Evolutionary conservation across 2,113 vertebrate species (phyloP).

Genomic region (Chascanopsetta lugubris): DNA sequence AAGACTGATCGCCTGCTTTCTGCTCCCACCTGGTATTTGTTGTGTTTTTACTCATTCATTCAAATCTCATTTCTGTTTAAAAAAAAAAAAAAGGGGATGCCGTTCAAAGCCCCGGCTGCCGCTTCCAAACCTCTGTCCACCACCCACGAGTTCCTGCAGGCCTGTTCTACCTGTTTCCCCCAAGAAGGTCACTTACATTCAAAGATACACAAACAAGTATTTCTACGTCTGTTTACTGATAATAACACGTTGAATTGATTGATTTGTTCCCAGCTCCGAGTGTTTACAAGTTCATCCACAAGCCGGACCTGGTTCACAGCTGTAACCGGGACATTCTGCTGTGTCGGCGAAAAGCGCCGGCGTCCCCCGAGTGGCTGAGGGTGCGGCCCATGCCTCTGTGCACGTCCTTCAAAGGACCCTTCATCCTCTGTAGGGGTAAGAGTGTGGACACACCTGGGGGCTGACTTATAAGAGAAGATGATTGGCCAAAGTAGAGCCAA

Average conservation of each 20-base stretch:
- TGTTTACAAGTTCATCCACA: slow-evolving; percentile 86
- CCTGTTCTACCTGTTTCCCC: slow-evolving; percentile 89
- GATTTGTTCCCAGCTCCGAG: slow-evolving; percentile 78
- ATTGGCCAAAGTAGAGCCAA: too few species aligned
- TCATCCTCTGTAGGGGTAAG: slow-evolving; percentile 91
- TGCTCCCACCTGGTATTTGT: neutral
- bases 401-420: slow-evolving; percentile 87
- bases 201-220: too few species aligned
- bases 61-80: neutral
- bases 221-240: too few species aligned
- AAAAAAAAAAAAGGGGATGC: slow-evolving; percentile 67
- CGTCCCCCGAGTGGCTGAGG: slow-evolving; percentile 84
- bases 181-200: slow-evolving; percentile 80
- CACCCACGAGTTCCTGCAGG: slow-evolving; percentile 92
- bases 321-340: slow-evolving; percentile 88
- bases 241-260: too few species aligned
- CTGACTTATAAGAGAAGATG: too few species aligned
- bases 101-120: slow-evolving; percentile 65
- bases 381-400: slow-evolving; percentile 87
- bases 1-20: slow-evolving; percentile 16
- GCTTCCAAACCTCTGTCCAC: slow-evolving; percentile 83
- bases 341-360: slow-evolving; percentile 80
- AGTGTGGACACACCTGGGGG: neutral
- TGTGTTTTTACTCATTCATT: slow-evolving; percentile 12
- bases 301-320: slow-evolving; percentile 87